phyloP scores from a whole-genome alignment of 2,113 vertebrate genomes.

The Damaliscus lunatus region DNA sequence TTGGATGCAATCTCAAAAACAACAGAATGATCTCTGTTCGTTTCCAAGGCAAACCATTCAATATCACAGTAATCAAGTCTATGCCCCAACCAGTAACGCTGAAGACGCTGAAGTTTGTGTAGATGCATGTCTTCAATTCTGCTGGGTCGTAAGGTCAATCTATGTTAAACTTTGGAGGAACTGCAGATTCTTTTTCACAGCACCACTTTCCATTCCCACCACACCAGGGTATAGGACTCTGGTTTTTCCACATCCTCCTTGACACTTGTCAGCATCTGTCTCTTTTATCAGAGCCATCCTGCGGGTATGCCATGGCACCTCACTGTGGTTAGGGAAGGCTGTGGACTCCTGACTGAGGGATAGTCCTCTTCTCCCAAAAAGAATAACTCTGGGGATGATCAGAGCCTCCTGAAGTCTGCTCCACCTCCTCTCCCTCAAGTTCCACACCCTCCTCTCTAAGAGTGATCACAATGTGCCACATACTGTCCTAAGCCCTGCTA shows the following conservation, averaged over 20 bases:
- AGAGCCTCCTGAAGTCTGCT: not conserved
- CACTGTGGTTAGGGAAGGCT: not conserved
- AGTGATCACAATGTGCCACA: fast-evolving
- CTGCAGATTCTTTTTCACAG: not conserved
- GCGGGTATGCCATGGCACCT: not conserved
- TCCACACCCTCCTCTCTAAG: not conserved
- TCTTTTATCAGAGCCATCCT: not conserved
- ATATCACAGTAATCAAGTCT: too few relatives aligned
- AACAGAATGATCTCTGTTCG: too few relatives aligned
- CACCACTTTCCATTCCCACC: not conserved
- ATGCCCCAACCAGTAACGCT: too few relatives aligned
- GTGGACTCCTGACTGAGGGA: not conserved
- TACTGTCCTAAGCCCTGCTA: not conserved
- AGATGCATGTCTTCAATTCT: not conserved
- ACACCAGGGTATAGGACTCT: not conserved
- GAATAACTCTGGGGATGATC: not conserved
- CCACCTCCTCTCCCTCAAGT: not conserved
- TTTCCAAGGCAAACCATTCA: too few relatives aligned
- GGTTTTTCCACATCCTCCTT: not conserved
- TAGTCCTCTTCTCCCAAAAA: not conserved
- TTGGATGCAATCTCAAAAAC: too few relatives aligned
- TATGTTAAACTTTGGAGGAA: not conserved
- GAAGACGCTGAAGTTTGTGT: not conserved
- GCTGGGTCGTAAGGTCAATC: not conserved
- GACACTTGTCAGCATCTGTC: not conserved